These are phyloP conservation scores for Petaurus breviceps DNA, from an alignment of 2,113 vertebrate species.

Conservation along the genomic window DNA sequence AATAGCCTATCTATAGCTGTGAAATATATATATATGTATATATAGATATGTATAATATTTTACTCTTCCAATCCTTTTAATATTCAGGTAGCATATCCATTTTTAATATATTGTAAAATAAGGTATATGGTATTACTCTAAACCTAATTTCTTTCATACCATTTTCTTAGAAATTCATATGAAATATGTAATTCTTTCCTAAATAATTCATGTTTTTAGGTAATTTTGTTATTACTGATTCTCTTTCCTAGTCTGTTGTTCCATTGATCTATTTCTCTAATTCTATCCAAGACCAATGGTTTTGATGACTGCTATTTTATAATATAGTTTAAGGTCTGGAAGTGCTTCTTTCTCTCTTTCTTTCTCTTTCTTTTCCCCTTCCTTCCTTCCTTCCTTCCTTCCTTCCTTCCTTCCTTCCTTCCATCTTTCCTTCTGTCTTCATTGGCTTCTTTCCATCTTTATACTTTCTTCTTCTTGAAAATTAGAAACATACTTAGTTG, in stretches of 20 bases:
- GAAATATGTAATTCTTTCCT: neutral
- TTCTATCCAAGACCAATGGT: neutral
- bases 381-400: neutral
- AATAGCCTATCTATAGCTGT: neutral
- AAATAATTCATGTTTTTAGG: neutral
- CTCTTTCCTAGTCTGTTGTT: neutral
- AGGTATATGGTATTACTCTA: neutral
- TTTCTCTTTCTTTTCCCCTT: neutral
- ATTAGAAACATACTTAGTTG: conserved; percentile 51
- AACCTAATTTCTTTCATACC: neutral
- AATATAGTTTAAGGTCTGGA: neutral
- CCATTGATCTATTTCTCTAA: neutral
- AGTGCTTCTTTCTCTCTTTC: neutral
- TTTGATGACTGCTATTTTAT: neutral
- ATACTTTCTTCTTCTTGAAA: neutral
- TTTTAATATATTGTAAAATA: neutral
- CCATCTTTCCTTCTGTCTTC: neutral
- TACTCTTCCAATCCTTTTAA: neutral
- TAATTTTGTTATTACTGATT: neutral
- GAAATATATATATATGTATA: too few species aligned
- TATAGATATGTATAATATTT: too few species aligned
- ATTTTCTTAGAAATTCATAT: neutral
- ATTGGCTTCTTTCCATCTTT: neutral
- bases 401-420: neutral
- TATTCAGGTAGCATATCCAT: neutral